These are phyloP conservation scores for Diorhabda sublineata DNA, from an alignment of 1,140 invertebrate species.

Conservation along the genomic window DNA sequence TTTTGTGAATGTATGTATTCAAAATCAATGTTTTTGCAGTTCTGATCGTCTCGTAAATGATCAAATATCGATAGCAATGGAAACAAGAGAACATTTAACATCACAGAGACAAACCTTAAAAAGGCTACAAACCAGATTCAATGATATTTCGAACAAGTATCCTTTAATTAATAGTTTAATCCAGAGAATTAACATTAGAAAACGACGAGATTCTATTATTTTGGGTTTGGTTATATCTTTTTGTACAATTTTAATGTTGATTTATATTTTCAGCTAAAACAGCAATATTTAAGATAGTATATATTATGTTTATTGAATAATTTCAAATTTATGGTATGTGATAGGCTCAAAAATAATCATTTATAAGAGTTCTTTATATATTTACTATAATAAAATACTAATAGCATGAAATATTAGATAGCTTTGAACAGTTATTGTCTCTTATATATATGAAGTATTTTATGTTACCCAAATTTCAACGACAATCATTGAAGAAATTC, in stretches of 20 bases:
- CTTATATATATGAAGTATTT: no score
- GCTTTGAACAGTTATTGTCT: no score
- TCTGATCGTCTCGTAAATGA: conserved; percentile 91
- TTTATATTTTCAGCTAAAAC: conserved; percentile 66
- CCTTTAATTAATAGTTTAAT: conserved; percentile 85
- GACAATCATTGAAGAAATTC: no score
- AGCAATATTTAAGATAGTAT: neutral
- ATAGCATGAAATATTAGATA: neutral
- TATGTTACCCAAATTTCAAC: no score
- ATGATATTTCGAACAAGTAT: conserved; percentile 88
- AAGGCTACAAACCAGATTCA: conserved; percentile 85
- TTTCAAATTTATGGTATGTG: neutral
- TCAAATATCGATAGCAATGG: conserved; percentile 94
- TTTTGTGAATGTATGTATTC: neutral
- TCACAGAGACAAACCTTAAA: conserved; percentile 86
- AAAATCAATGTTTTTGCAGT: conserved; percentile 55
- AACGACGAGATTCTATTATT: conserved; percentile 87
- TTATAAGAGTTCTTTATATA: neutral
- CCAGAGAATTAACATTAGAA: conserved; percentile 88
- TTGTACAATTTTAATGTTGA: conserved; percentile 81
- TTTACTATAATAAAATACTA: neutral
- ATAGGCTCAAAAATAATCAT: conserved; percentile 2
- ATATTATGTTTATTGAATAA: neutral
- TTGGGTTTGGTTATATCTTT: conserved; percentile 76
- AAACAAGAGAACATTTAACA: conserved; percentile 87